These are phyloP conservation scores for Didymodactylos carnosus DNA, from an alignment of 2,888 invertebrate species.

Conservation along the genomic window DNA sequence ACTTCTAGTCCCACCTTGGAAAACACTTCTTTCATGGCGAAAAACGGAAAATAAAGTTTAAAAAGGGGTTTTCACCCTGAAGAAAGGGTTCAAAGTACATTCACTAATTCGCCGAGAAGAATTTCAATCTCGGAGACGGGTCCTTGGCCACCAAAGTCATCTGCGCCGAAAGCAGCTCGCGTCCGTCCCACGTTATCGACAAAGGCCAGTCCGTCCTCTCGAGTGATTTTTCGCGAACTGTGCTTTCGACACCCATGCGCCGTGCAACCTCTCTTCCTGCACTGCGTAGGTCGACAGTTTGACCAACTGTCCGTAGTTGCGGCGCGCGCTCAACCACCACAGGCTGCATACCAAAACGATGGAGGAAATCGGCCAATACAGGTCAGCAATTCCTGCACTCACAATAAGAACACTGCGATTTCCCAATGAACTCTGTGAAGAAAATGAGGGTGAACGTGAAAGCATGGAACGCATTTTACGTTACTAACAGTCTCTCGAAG, in stretches of 20 bases:
- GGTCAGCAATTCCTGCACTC: no score
- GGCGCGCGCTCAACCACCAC: background rate
- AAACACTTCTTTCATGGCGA: no score
- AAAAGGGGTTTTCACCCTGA: no score
- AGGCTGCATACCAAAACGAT: background rate
- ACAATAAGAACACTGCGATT: background rate
- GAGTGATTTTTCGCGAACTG: background rate
- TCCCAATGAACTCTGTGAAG: background rate
- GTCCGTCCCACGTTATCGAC: background rate
- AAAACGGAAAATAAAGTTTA: no score
- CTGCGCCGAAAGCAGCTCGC: background rate
- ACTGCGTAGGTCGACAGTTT: background rate
- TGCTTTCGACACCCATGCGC: background rate
- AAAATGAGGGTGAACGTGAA: background rate
- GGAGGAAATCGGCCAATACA: background rate
- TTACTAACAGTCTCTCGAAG: no score
- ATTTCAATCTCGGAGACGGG: background rate
- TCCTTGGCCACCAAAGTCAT: background rate
- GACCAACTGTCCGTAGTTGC: background rate
- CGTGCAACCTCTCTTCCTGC: background rate
- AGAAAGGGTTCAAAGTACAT: no score
- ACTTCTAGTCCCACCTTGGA: no score
- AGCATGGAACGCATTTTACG: background rate
- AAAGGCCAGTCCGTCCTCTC: background rate
- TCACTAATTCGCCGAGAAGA: background rate